phyloP scores from a whole-genome alignment of 2,797 vertebrate species.

The Syndactyla subalaris region DNA sequence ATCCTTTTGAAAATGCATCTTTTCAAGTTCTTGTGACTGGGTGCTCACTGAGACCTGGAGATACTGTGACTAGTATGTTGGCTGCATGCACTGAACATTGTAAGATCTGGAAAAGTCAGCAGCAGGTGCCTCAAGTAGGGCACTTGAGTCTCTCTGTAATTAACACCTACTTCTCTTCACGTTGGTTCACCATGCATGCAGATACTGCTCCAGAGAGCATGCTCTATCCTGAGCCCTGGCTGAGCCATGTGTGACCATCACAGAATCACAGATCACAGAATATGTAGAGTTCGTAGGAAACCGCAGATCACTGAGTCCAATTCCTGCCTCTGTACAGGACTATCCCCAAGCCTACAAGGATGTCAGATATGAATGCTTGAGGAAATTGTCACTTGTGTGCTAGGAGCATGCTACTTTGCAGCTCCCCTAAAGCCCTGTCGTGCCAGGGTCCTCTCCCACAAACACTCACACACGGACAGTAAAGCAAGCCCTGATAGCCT shows the following conservation, averaged over 20 bases:
- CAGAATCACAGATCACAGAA: not conserved
- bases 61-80: not conserved
- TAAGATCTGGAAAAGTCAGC: not conserved
- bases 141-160: not conserved
- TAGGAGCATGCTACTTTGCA: not conserved
- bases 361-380: not conserved
- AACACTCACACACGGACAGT: accelerated
- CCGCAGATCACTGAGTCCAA: not conserved
- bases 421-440: not conserved
- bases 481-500: not conserved
- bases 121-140: not conserved
- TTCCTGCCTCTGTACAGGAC: not conserved
- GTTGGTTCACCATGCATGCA: not conserved
- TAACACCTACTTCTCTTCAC: not conserved
- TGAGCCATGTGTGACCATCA: not conserved
- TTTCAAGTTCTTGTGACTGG: not conserved
- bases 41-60: not conserved
- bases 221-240: not conserved
- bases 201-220: not conserved
- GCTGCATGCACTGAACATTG: not conserved
- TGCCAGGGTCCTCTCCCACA: not conserved
- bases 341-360: not conserved
- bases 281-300: not conserved
- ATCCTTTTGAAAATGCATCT: not conserved
- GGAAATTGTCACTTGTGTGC: not conserved